Conservation (phyloP, 64 coral and sea anemone species). For the Porites australiensis region DNA sequence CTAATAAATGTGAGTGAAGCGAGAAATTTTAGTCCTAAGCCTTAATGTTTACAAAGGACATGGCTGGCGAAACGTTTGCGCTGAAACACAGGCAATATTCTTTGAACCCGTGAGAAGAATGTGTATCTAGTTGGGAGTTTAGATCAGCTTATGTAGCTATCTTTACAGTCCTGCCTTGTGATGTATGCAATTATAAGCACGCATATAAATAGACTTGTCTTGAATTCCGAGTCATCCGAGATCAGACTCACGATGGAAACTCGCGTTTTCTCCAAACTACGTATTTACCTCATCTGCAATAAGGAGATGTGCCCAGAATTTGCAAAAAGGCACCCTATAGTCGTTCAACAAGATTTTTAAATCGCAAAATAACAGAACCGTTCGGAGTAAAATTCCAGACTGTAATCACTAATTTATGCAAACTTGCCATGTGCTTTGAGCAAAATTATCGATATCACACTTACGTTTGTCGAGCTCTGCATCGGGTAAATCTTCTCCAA, state of each 20-base stretch:
- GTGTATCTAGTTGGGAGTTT: no score
- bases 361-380: background rate
- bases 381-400: constrained; percentile 9
- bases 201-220: constrained; percentile 21
- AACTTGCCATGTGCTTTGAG: constrained; percentile 81
- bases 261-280: background rate
- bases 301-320: background rate
- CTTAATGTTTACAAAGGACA: no score
- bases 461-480: constrained; percentile 92
- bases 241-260: background rate
- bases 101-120: background rate
- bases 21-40: background rate
- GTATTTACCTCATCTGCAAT: background rate
- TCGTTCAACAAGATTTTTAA: background rate
- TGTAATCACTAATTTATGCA: constrained; percentile 64
- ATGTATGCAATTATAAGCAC: constrained; percentile 67
- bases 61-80: background rate
- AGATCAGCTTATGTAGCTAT: background rate
- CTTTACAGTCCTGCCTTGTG: constrained; percentile 60
- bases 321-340: background rate
- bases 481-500: constrained; percentile 96
- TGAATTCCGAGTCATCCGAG: constrained; percentile 45
- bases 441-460: constrained; percentile 66
- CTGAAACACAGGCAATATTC: background rate
- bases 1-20: constrained; percentile 17